These are phyloP conservation scores for Linyphia triangularis DNA, from an alignment of 2,888 invertebrate genomes.

Conservation along the genomic window DNA sequence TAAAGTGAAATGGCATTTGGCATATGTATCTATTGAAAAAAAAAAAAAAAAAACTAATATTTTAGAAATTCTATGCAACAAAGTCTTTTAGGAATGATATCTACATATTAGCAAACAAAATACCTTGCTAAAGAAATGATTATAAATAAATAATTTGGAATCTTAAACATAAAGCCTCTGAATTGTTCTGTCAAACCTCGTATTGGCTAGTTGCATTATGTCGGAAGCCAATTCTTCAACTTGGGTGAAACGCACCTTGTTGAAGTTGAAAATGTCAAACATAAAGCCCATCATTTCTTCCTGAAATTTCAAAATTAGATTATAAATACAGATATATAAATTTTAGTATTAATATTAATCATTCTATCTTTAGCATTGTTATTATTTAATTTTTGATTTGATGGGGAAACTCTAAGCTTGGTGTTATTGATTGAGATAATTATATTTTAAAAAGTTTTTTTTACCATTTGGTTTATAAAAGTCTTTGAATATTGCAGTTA, in stretches of 20 bases:
- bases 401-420: too few species aligned
- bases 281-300: conserved; percentile 94
- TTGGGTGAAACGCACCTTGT: conserved; percentile 91
- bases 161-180: conserved; percentile 49
- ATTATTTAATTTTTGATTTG: too few species aligned
- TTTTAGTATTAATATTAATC: too few species aligned
- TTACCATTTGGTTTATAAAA: too few species aligned
- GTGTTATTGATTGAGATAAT: too few species aligned
- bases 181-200: conserved; percentile 71
- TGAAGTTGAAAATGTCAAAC: conserved; percentile 94
- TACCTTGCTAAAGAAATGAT: not conserved
- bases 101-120: not conserved
- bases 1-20: too few species aligned
- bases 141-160: not conserved
- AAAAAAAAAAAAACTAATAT: too few species aligned
- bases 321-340: too few species aligned
- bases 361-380: too few species aligned
- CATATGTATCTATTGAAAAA: too few species aligned
- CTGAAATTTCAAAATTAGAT: conserved; percentile 82
- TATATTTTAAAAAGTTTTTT: too few species aligned
- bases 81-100: not conserved
- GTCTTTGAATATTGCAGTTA: too few species aligned
- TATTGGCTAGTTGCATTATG: conserved; percentile 81
- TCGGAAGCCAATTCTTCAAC: conserved; percentile 93
- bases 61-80: not conserved